A percentile compares a stretch with the other conserved stretches of the same genome.
These are phyloP conservation scores for Tapirus indicus DNA, from an alignment of 2,797 vertebrate species.

Conservation along the genomic window DNA sequence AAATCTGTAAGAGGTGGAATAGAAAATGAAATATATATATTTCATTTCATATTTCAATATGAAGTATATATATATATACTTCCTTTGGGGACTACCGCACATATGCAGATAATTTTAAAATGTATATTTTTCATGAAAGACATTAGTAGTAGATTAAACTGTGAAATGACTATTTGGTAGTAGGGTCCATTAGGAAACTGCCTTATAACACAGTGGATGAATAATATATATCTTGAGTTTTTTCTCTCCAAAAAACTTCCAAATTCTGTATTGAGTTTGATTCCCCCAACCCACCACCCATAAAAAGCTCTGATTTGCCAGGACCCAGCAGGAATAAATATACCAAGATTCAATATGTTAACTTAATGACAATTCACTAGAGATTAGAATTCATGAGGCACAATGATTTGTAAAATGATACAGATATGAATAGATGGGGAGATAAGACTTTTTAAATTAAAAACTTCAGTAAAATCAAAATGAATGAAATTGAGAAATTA, in stretches of 20 bases:
- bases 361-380: constrained; percentile 44
- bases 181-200: not conserved
- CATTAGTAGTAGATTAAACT: not conserved
- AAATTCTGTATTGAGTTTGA: not conserved
- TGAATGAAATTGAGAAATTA: constrained; percentile 1
- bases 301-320: not conserved
- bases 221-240: not conserved
- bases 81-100: not conserved
- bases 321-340: not conserved
- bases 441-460: not conserved
- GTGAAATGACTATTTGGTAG: not conserved
- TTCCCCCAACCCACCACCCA: not conserved
- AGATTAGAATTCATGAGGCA: constrained; percentile 1
- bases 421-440: not conserved
- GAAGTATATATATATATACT: not conserved
- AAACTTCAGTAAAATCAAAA: constrained; percentile 52
- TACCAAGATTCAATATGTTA: not conserved
- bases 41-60: too few species aligned
- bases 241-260: not conserved
- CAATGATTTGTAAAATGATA: constrained; percentile 32
- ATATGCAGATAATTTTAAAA: not conserved
- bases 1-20: not conserved
- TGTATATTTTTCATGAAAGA: not conserved
- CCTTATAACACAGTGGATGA: not conserved
- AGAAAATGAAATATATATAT: not conserved